phyloP scores from a whole-genome alignment of 1,140 invertebrate species.

The Aphaenogaster rudis region DNA sequence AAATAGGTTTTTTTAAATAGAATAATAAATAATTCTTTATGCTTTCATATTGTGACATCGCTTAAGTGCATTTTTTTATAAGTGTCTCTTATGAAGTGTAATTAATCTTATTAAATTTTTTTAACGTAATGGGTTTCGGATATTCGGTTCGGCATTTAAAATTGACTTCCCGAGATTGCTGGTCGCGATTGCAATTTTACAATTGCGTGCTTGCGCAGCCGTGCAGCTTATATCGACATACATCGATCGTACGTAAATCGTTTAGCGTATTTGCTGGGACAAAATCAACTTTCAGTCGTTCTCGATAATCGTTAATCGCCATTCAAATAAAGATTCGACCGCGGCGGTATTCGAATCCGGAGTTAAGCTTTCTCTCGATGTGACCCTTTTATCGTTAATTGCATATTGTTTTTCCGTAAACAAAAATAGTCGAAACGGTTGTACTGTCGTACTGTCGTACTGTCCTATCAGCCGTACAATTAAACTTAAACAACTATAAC shows the following conservation, averaged over 20 bases:
- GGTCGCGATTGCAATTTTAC: constrained; percentile 4
- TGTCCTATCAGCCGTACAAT: constrained; percentile 60
- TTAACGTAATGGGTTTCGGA: background rate
- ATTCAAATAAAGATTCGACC: constrained; percentile 36
- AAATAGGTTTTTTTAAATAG: background rate
- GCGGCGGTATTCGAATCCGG: background rate
- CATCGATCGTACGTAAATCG: constrained; percentile 29
- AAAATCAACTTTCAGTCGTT: constrained; percentile 26
- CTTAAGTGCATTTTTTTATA: background rate
- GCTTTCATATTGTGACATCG: background rate
- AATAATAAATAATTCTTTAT: background rate
- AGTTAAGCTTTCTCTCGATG: constrained; percentile 37
- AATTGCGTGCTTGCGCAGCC: background rate
- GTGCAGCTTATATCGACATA: constrained; percentile 9
- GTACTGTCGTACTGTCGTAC: background rate
- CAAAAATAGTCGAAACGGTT: constrained; percentile 28
- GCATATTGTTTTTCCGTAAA: constrained; percentile 60
- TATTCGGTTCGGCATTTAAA: constrained; percentile 1
- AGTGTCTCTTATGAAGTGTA: background rate
- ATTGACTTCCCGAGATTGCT: constrained; percentile 27
- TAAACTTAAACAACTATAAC: constrained; percentile 77
- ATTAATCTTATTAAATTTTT: constrained; percentile 21
- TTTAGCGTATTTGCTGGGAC: constrained; percentile 7
- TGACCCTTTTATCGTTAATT: constrained; percentile 49
- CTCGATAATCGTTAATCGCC: constrained; percentile 49